A percentile compares a stretch with the other conserved stretches of the same genome.
Evolutionary conservation across 2,797 vertebrate species (phyloP).

Genomic region (Xyrichtys novacula): DNA sequence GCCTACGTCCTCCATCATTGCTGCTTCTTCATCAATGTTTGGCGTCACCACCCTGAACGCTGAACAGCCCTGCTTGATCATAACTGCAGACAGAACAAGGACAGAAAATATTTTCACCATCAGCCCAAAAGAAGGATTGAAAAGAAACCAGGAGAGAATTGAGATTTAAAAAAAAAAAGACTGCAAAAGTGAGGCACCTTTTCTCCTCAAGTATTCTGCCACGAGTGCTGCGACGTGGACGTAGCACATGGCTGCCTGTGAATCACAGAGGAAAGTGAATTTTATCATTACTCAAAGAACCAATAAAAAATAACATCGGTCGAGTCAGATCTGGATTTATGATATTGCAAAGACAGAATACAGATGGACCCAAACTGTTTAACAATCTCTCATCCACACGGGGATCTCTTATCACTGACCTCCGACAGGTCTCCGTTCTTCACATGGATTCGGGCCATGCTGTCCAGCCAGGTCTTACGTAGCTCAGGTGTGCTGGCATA

Average conservation of each 20-base stretch:
- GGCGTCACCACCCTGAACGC: constrained; percentile 96
- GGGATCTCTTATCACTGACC: constrained; percentile 75
- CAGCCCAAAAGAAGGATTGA: neutral
- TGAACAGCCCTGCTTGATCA: constrained; percentile 95
- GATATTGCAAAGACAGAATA: neutral
- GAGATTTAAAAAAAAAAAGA: too few relatives aligned
- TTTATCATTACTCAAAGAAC: constrained; percentile 2
- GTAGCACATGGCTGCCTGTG: constrained; percentile 97
- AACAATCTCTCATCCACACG: too few relatives aligned
- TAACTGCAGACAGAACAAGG: constrained; percentile 79
- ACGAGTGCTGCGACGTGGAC: constrained; percentile 97
- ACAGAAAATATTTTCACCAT: neutral
- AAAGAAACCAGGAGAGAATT: too few relatives aligned
- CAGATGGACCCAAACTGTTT: neutral
- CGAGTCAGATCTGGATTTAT: neutral
- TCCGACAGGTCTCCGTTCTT: constrained; percentile 98
- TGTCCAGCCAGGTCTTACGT: constrained; percentile 98
- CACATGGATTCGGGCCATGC: constrained; percentile 98
- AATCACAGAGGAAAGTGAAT: constrained; percentile 10
- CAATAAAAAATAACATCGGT: neutral
- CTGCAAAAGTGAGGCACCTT: constrained; percentile 84
- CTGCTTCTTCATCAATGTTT: constrained; percentile 96
- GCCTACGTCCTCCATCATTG: constrained; percentile 99
- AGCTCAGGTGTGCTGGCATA: constrained; percentile 98
- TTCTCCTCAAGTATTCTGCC: constrained; percentile 95